Conservation (phyloP, 1,140 invertebrate genomes). For the Pissodes strobi region DNA sequence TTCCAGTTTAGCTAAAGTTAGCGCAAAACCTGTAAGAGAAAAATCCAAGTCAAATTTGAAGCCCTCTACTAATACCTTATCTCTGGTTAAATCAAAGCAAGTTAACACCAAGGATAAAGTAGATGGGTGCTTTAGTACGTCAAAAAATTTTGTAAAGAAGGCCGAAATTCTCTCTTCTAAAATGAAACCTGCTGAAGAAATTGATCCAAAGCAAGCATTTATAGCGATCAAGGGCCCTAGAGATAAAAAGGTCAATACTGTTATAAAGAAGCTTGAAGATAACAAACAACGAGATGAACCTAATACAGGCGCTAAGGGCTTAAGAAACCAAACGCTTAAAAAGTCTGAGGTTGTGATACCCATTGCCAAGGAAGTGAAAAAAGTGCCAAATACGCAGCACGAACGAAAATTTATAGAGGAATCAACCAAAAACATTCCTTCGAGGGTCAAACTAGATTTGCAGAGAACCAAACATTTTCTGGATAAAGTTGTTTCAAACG, state of each 20-base stretch:
- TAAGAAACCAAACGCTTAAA: constrained; percentile 29
- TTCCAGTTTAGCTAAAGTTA: constrained; percentile 1
- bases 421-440: constrained; percentile 10
- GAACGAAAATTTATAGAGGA: constrained; percentile 14
- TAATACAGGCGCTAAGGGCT: constrained; percentile 4
- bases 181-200: constrained; percentile 5
- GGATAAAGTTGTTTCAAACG: constrained; percentile 10
- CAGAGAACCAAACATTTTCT: constrained; percentile 27
- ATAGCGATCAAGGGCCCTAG: constrained; percentile 25
- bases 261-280: constrained; percentile 35
- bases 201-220: constrained; percentile 26
- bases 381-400: not conserved
- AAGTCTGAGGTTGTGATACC: constrained; percentile 2
- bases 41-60: constrained; percentile 23
- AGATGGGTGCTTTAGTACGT: not conserved
- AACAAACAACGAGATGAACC: constrained; percentile 8
- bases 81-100: not conserved
- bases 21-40: constrained; percentile 1
- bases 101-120: not conserved
- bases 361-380: not conserved
- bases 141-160: constrained; percentile 24
- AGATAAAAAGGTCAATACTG: constrained; percentile 38
- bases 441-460: constrained; percentile 33
- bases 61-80: not conserved
- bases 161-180: constrained; percentile 14